Conservation (phyloP, 1,140 invertebrate species). For the Diorhabda elongata region DNA sequence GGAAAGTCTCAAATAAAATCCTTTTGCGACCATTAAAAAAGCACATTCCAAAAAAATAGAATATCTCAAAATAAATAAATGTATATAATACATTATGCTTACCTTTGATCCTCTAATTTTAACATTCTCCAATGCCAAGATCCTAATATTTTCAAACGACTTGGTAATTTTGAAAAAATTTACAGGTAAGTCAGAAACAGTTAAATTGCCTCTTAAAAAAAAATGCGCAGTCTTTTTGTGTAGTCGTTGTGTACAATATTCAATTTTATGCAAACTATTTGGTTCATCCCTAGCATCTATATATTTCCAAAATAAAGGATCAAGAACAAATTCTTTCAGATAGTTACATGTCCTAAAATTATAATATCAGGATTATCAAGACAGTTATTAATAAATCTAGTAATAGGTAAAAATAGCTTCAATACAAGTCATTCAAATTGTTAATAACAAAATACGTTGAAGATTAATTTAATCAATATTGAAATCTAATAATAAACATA, state of each 20-base stretch:
- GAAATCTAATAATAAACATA: too few relatives aligned
- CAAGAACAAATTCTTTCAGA: conserved; percentile 29
- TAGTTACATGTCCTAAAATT: conserved; percentile 32
- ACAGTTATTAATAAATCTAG: too few relatives aligned
- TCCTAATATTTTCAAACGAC: conserved; percentile 26
- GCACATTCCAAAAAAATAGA: neutral
- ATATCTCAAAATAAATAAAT: neutral
- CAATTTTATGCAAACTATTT: conserved; percentile 28
- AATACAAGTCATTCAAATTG: too few relatives aligned
- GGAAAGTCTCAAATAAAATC: conserved; percentile 8
- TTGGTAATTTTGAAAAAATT: conserved; percentile 16
- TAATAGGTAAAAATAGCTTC: too few relatives aligned
- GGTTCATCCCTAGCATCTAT: conserved; percentile 31
- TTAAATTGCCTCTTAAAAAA: conserved; percentile 26
- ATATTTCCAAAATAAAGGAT: conserved; percentile 31
- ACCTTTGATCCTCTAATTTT: conserved; percentile 27
- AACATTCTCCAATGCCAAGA: conserved; percentile 37
- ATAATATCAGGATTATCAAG: too few relatives aligned
- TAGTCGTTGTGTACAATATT: conserved; percentile 29
- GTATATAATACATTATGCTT: conserved; percentile 10
- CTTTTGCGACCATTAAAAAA: conserved; percentile 12
- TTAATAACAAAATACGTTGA: too few relatives aligned
- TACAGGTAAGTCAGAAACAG: conserved; percentile 19
- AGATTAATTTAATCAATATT: too few relatives aligned
- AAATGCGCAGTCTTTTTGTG: conserved; percentile 29